phyloP scores from a whole-genome alignment of 2,888 invertebrate genomes.

The Brachycybe producta region DNA sequence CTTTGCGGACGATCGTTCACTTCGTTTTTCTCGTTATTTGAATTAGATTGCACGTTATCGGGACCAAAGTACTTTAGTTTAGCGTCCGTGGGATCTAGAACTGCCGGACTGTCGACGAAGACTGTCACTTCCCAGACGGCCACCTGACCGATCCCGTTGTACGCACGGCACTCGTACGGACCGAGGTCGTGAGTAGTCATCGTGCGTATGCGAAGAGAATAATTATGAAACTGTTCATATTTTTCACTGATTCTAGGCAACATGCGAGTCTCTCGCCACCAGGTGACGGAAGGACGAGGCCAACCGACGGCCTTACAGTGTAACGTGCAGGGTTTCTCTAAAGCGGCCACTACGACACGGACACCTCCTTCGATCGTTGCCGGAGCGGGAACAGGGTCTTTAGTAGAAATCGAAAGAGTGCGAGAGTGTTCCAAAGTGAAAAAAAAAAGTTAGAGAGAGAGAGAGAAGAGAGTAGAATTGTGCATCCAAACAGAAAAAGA shows the following conservation, averaged over 20 bases:
- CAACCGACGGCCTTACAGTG: slow-evolving; percentile 70
- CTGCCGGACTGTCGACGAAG: slow-evolving; percentile 6
- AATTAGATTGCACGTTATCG: not conserved
- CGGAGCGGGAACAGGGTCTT: slow-evolving; percentile 18
- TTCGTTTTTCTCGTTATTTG: not conserved
- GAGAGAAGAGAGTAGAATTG: not conserved
- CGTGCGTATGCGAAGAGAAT: slow-evolving; percentile 56
- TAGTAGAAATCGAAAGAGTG: too few species aligned
- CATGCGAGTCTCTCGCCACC: slow-evolving; percentile 68
- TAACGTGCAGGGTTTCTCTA: slow-evolving; percentile 55
- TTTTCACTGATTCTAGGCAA: slow-evolving; percentile 54
- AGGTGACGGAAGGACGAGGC: slow-evolving; percentile 63
- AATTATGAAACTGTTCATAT: slow-evolving; percentile 59
- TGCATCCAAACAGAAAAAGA: not conserved
- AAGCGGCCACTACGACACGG: slow-evolving; percentile 45
- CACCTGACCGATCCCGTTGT: slow-evolving; percentile 63
- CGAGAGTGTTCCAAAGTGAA: too few species aligned
- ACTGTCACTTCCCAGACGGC: slow-evolving; percentile 56
- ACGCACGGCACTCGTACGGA: slow-evolving; percentile 77
- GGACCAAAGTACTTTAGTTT: slow-evolving; percentile 11
- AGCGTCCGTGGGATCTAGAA: slow-evolving; percentile 10
- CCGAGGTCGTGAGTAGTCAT: slow-evolving; percentile 62
- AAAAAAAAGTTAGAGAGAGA: too few species aligned
- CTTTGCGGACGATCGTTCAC: too few species aligned
- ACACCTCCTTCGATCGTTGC: slow-evolving; percentile 33